Evolutionary conservation across 2,888 invertebrate species (phyloP), one percentile per base, ranked within the genome.

Genomic region (Melanostoma mellinum): DNA sequence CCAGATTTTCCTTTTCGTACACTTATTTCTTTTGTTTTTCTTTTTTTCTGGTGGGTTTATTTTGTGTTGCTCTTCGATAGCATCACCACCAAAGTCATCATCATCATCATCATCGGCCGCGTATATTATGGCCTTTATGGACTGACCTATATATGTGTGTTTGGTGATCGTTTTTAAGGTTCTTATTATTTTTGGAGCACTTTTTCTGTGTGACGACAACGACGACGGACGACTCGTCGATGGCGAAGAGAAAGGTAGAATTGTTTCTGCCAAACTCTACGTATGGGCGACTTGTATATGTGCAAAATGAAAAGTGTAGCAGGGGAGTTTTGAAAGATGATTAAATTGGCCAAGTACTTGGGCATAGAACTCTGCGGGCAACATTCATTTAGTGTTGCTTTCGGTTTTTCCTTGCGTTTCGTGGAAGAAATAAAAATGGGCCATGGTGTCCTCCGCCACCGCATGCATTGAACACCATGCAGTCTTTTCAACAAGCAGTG

Each of bases 291-390:
- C 44, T 56, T 50, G 56, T 38, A 20, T 42, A 20, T 42, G 42
- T 55, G 48, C 73, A 72, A 67, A 77, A 63, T 73, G 63, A 78
- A 78, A 82, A 78, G 78, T 82, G 82, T 78, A 63, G 56, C 77
- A 78, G 68, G 56, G 67, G 52, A 68, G 61, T 69, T 42, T 63
- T 63, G 63, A 63, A 58, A 82, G 68, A 78, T 78, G 82, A 82
- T 82, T 82, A 82, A 82, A 82, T 78, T 82, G 78, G 73, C 63
- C 82, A 71, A 58, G 75, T 60, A 53, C 65, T 33, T 61, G 48
- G 6, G 50, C 48, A 9, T 20, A 33, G 55, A 38, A 20, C 56
- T 42, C 46, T 10, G 30, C 52, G 35, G 46, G 52, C 71, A n/a
- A 46, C 48, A 56, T 72, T 65, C 77, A 61, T 71, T 77, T 73